A percentile compares a stretch with the other conserved stretches of the same genome.
These are phyloP conservation scores for Entomobrya proxima DNA, from an alignment of 2,888 invertebrate species.

Conservation along the genomic window DNA sequence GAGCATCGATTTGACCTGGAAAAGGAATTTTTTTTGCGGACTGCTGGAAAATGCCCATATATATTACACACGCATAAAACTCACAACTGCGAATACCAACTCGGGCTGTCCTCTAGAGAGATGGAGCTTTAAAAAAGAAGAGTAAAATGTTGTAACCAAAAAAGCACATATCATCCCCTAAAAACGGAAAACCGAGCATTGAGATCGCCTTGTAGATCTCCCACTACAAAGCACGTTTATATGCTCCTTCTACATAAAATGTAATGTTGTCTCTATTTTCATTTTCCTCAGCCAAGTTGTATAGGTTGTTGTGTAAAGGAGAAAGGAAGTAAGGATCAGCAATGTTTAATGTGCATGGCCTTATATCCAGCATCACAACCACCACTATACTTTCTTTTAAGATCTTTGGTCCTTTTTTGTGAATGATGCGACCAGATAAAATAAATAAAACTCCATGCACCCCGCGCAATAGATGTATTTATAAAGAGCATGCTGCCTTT, in stretches of 20 bases:
- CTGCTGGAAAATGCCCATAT: slow-evolving; percentile 10
- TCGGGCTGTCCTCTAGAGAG: background rate
- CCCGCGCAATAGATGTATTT: background rate
- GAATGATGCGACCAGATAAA: slow-evolving; percentile 35
- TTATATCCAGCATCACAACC: background rate
- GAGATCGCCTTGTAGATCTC: background rate
- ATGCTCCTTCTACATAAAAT: background rate
- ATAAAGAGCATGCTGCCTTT: background rate
- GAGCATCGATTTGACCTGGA: slow-evolving; percentile 44
- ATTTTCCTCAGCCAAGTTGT: background rate
- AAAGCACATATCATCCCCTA: background rate
- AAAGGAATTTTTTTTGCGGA: slow-evolving; percentile 17
- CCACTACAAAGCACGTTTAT: background rate
- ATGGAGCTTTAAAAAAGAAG: background rate
- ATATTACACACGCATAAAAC: slow-evolving; percentile 26
- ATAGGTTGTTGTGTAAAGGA: background rate
- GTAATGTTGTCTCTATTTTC: background rate
- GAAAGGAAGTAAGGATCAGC: slow-evolving; percentile 19
- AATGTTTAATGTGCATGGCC: slow-evolving; percentile 9
- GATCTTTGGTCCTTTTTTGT: too few relatives aligned
- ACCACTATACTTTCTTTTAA: background rate
- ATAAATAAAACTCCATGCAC: slow-evolving; percentile 13
- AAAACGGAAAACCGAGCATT: too few relatives aligned
- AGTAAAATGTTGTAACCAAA: background rate
- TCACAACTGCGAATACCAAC: background rate